Percentiles rank a stretch among this genome's conserved stretches.
Conservation (phyloP, 2,113 vertebrate genomes). For the Lichenostomus cassidix region DNA sequence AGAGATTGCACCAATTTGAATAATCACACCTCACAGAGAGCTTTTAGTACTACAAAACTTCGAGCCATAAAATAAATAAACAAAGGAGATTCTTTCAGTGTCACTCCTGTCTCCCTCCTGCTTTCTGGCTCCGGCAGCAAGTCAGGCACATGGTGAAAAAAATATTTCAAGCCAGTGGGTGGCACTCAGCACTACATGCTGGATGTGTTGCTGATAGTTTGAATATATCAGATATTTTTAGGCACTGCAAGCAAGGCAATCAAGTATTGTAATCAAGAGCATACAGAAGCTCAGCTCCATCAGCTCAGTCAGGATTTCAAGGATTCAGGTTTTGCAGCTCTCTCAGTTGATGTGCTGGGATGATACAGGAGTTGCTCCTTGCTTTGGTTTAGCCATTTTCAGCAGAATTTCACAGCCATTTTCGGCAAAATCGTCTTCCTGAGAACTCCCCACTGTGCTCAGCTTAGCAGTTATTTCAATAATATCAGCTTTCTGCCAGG, state of each 20-base stretch:
- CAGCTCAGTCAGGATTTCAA: not conserved
- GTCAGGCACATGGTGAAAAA: not conserved
- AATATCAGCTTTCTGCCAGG: not conserved
- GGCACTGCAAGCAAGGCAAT: constrained; percentile 23
- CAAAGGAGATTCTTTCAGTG: not conserved
- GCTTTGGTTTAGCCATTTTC: not conserved
- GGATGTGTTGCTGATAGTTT: not conserved
- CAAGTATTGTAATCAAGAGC: constrained; percentile 21
- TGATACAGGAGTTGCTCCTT: not conserved
- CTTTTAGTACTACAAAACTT: not conserved
- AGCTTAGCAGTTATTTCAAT: not conserved
- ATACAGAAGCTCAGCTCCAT: not conserved
- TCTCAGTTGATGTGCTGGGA: not conserved
- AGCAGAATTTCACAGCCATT: not conserved
- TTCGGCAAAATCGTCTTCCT: not conserved
- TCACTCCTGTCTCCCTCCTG: not conserved
- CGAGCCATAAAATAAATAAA: not conserved
- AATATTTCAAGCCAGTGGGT: not conserved
- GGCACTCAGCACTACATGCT: not conserved
- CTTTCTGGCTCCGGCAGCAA: not conserved
- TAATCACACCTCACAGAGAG: not conserved
- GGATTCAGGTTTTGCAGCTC: not conserved
- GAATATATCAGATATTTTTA: constrained; percentile 54
- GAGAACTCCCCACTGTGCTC: not conserved
- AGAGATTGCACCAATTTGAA: not conserved